Evolutionary conservation across 2,888 invertebrate species (phyloP).

Genomic region (Meteorus cinctellus): DNA sequence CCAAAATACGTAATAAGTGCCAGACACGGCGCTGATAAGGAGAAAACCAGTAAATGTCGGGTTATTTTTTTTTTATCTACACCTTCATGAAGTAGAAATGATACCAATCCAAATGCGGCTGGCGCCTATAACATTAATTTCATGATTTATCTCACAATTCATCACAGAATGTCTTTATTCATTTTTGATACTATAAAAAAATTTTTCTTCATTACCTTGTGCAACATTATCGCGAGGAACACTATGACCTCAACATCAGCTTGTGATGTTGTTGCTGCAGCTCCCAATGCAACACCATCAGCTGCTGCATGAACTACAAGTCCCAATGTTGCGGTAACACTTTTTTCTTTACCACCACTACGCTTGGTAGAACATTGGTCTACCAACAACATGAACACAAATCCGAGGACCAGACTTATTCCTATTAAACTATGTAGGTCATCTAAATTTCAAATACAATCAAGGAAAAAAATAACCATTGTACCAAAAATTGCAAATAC

Average conservation of each 20-base stretch:
- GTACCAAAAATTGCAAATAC: constrained; percentile 10
- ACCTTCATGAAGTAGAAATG: constrained; percentile 96
- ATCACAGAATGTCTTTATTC: background rate
- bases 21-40: constrained; percentile 91
- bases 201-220: constrained; percentile 79
- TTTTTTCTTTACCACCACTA: constrained; percentile 81
- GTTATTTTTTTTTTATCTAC: constrained; percentile 91
- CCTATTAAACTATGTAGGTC: constrained; percentile 91
- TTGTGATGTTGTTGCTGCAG: constrained; percentile 96
- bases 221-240: constrained; percentile 98
- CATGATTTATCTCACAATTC: background rate
- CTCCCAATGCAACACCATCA: constrained; percentile 98
- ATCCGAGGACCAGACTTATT: constrained; percentile 93
- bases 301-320: constrained; percentile 99
- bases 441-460: constrained; percentile 55
- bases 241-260: constrained; percentile 98
- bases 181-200: background rate
- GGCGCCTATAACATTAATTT: constrained; percentile 81
- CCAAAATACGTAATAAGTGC: constrained; percentile 95
- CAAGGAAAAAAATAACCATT: background rate
- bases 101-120: constrained; percentile 98
- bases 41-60: constrained; percentile 93
- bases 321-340: constrained; percentile 96
- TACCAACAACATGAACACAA: constrained; percentile 97
- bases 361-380: constrained; percentile 85